Conservation (phyloP, 35 echinoderm and acorn worm species). For the Apostichopus californicus region DNA sequence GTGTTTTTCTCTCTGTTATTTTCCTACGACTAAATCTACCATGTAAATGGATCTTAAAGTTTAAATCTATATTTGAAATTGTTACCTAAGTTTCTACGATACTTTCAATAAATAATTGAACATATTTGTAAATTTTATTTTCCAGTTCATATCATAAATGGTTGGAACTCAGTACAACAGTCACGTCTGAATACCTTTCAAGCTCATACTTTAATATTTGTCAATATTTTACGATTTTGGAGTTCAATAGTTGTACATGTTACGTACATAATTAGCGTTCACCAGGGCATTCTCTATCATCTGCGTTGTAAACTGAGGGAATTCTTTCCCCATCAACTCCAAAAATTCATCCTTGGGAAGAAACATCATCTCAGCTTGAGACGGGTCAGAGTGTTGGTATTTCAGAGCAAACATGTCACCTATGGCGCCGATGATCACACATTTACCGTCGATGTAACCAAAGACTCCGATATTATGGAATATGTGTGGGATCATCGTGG, state of each 20-base stretch:
- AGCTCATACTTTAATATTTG: too few relatives aligned
- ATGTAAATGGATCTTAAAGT: too few relatives aligned
- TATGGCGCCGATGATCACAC: background rate
- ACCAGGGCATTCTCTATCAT: conserved; percentile 14
- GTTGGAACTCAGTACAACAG: too few relatives aligned
- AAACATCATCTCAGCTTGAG: background rate
- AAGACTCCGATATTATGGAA: background rate
- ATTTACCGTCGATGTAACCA: background rate
- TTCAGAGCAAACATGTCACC: background rate
- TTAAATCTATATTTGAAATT: too few relatives aligned
- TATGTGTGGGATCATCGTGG: background rate
- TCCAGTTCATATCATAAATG: too few relatives aligned
- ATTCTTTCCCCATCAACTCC: background rate
- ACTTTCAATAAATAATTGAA: too few relatives aligned
- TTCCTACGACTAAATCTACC: too few relatives aligned
- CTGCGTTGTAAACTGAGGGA: background rate
- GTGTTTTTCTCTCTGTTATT: too few relatives aligned
- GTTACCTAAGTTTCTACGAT: too few relatives aligned
- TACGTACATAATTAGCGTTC: background rate
- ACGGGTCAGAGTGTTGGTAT: conserved; percentile 7
- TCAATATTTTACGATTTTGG: background rate
- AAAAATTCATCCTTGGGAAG: conserved; percentile 5
- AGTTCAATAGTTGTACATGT: background rate
- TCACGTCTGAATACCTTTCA: too few relatives aligned
- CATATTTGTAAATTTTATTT: too few relatives aligned